Percentiles rank a stretch among this genome's conserved stretches.
These are phyloP conservation scores for Pseudorhombus dupliciocellatus DNA, from an alignment of 2,113 vertebrate genomes.

Conservation along the genomic window DNA sequence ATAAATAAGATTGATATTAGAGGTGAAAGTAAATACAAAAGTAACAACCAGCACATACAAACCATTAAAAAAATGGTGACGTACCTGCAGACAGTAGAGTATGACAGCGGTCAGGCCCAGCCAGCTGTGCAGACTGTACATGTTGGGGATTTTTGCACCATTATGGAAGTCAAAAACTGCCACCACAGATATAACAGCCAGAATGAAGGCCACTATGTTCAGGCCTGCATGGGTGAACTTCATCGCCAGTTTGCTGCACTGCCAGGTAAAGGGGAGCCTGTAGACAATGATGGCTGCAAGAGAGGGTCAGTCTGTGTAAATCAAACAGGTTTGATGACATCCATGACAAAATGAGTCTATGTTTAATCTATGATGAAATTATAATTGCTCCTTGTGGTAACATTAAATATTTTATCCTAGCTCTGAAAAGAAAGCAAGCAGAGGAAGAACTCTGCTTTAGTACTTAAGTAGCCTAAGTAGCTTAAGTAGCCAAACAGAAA, in stretches of 20 bases:
- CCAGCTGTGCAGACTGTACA: conserved; percentile 99
- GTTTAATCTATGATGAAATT: no score
- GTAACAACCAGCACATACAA: not conserved
- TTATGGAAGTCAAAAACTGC: conserved; percentile 94
- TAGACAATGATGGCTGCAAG: conserved; percentile 84
- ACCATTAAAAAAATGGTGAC: conserved; percentile 16
- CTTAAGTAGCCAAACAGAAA: no score
- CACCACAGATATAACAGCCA: conserved; percentile 85
- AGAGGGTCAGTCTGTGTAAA: not conserved
- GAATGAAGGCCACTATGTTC: conserved; percentile 83
- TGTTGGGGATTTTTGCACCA: conserved; percentile 85
- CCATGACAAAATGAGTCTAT: not conserved
- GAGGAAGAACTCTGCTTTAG: no score
- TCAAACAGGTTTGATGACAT: not conserved
- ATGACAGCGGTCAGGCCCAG: conserved; percentile 87
- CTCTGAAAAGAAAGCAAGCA: no score
- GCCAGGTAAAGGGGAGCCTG: conserved; percentile 96
- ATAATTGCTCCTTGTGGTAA: no score
- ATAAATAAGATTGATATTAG: no score
- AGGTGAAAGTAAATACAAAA: not conserved
- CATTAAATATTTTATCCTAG: no score
- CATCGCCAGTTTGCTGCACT: conserved; percentile 91
- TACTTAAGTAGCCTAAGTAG: no score
- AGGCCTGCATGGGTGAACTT: conserved; percentile 94
- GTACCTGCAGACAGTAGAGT: conserved; percentile 88